These are phyloP conservation scores for Parnassius smintheus DNA, from an alignment of 2,888 invertebrate genomes.

Conservation along the genomic window DNA sequence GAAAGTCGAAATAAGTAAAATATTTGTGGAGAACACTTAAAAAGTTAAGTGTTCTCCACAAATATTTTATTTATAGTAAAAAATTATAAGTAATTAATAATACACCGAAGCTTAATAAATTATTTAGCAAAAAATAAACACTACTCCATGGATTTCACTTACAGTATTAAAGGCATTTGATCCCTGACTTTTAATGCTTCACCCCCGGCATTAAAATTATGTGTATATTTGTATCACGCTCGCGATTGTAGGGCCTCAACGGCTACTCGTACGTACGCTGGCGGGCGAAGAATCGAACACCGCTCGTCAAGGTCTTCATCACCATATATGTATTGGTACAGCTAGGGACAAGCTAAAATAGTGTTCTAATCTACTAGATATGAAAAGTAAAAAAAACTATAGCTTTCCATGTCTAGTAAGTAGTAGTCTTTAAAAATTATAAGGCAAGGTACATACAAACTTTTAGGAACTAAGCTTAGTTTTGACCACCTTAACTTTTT, in stretches of 20 bases:
- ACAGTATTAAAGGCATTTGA: constrained; percentile 78
- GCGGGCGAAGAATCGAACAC: constrained; percentile 63
- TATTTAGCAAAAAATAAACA: constrained; percentile 16
- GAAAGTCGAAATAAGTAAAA: no score
- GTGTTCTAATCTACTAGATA: neutral
- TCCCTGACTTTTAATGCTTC: constrained; percentile 82
- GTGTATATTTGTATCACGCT: constrained; percentile 81
- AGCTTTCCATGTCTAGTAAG: no score
- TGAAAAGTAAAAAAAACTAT: no score
- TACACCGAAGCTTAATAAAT: no score
- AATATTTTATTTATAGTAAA: no score
- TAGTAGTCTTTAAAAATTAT: no score
- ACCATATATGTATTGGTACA: constrained; percentile 36
- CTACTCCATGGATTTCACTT: constrained; percentile 37
- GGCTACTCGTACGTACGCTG: constrained; percentile 38
- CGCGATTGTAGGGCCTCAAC: constrained; percentile 78
- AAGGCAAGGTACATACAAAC: no score
- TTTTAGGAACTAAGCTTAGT: no score
- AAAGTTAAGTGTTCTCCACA: no score
- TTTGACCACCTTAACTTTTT: no score
- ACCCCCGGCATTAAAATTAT: constrained; percentile 80
- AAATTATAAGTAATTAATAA: no score
- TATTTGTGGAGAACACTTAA: no score
- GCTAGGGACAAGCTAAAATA: constrained; percentile 22
- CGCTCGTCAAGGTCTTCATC: constrained; percentile 68